Evolutionary conservation across 64 coral and sea anemone species (phyloP).

Genomic region (Pachyseris speciosa): DNA sequence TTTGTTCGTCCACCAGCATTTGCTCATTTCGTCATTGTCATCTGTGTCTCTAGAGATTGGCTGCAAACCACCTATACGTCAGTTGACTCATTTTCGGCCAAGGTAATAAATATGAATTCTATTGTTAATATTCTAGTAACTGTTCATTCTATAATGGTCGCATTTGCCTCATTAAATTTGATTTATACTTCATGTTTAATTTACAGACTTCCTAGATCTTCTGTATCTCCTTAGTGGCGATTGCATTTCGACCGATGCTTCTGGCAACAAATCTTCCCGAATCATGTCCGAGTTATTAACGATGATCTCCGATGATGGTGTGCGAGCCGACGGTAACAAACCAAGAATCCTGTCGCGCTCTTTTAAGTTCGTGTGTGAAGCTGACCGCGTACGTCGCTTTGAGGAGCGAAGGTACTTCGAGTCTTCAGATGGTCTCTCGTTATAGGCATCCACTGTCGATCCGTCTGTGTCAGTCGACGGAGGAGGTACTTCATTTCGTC

Average conservation of each 20-base stretch:
- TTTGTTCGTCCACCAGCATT: too few relatives aligned
- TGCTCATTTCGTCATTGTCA: too few relatives aligned
- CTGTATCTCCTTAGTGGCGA: conserved; percentile 68
- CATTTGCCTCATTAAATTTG: not conserved
- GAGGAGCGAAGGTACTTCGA: conserved; percentile 41
- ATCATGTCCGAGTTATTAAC: conserved; percentile 26
- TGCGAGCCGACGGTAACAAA: not conserved
- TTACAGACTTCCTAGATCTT: conserved; percentile 46
- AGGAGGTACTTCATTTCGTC: conserved; percentile 56
- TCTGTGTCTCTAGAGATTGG: too few relatives aligned
- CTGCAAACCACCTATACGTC: too few relatives aligned
- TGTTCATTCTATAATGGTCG: not conserved
- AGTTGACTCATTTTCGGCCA: too few relatives aligned
- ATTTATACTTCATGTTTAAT: not conserved
- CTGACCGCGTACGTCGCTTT: conserved; percentile 63
- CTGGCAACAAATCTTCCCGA: not conserved
- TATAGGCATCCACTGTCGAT: conserved; percentile 32
- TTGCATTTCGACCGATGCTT: not conserved
- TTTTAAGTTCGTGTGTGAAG: conserved; percentile 49
- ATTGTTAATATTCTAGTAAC: too few relatives aligned
- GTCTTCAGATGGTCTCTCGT: conserved; percentile 17
- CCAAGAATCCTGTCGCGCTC: conserved; percentile 8
- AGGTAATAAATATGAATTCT: too few relatives aligned
- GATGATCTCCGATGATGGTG: conserved; percentile 13
- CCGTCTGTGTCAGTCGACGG: conserved; percentile 56